Percentiles rank a stretch among this genome's conserved stretches.
Conservation (phyloP, 2,888 invertebrate species). For the Pimpla rufipes region DNA sequence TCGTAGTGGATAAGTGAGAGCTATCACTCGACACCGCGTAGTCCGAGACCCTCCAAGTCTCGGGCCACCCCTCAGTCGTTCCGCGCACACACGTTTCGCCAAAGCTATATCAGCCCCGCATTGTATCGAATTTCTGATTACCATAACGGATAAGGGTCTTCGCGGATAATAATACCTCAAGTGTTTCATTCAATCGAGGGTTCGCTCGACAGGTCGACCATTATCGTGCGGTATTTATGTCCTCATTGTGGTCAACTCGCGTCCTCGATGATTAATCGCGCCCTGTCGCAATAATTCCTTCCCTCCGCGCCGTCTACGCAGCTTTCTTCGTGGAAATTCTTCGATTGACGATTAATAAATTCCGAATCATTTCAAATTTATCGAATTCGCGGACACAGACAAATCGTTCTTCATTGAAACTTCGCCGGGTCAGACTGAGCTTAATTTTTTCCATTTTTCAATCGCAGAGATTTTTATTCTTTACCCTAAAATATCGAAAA, state of each 20-base stretch:
- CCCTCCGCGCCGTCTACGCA: neutral
- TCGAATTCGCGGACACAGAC: no score
- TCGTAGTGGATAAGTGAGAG: slow-evolving; percentile 3
- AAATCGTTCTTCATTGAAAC: no score
- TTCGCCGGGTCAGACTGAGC: no score
- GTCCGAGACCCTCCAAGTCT: slow-evolving; percentile 3
- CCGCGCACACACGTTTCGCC: slow-evolving; percentile 21
- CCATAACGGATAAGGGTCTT: slow-evolving; percentile 63
- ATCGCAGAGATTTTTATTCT: no score
- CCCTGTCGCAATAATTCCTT: slow-evolving; percentile 17
- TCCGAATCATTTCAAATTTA: slow-evolving; percentile 22
- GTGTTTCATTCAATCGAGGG: slow-evolving; percentile 62
- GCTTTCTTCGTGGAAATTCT: neutral
- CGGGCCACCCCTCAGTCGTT: neutral
- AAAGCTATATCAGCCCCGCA: slow-evolving; percentile 50
- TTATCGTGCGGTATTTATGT: slow-evolving; percentile 60
- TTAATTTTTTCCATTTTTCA: no score
- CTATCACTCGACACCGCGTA: neutral
- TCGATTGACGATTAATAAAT: neutral
- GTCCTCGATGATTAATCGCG: slow-evolving; percentile 43
- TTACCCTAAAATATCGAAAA: no score
- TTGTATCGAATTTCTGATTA: slow-evolving; percentile 58
- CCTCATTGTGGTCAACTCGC: slow-evolving; percentile 2
- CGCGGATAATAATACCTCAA: slow-evolving; percentile 61
- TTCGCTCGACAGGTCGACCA: slow-evolving; percentile 48